Conservation (phyloP, 2,797 vertebrate genomes). For the Lacerta bilineata region DNA sequence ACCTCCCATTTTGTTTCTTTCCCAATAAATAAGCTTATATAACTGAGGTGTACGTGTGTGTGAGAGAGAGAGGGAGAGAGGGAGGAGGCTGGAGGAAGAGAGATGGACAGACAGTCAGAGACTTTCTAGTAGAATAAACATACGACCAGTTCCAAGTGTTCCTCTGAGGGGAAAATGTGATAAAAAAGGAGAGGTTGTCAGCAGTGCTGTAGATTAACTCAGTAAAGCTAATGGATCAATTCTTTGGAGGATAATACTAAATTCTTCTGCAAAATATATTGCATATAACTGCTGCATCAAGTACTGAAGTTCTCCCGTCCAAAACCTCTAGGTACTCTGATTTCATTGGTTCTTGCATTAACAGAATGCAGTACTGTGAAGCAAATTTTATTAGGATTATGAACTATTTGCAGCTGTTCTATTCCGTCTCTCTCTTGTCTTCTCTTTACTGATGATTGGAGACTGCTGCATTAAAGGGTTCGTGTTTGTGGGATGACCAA, state of each 20-base stretch:
- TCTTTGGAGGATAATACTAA: constrained; percentile 50
- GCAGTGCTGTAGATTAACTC: not conserved
- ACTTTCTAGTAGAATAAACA: constrained; percentile 1
- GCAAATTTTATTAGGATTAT: not conserved
- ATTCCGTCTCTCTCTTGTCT: not conserved
- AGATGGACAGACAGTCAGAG: not conserved
- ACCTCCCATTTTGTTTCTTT: constrained; percentile 30
- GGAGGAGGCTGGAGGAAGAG: not conserved
- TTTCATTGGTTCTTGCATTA: not conserved
- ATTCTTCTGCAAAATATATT: constrained; percentile 44
- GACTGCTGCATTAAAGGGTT: not conserved
- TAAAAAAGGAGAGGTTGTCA: constrained; percentile 30
- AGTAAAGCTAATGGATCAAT: constrained; percentile 40
- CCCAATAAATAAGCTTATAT: not conserved
- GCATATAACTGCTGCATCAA: not conserved
- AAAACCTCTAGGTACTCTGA: not conserved
- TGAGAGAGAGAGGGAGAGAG: not conserved
- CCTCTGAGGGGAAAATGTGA: constrained; percentile 22
- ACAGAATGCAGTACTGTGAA: not conserved
- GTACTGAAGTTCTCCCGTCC: not conserved
- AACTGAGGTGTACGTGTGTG: not conserved
- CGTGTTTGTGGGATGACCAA: not conserved
- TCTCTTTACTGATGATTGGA: constrained; percentile 18
- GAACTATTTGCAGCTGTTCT: constrained; percentile 26
- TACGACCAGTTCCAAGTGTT: constrained; percentile 32